Percentiles rank a stretch among this genome's conserved stretches.
Evolutionary conservation across 2,797 vertebrate genomes (phyloP).

Genomic region (Sarcophilus harrisii): DNA sequence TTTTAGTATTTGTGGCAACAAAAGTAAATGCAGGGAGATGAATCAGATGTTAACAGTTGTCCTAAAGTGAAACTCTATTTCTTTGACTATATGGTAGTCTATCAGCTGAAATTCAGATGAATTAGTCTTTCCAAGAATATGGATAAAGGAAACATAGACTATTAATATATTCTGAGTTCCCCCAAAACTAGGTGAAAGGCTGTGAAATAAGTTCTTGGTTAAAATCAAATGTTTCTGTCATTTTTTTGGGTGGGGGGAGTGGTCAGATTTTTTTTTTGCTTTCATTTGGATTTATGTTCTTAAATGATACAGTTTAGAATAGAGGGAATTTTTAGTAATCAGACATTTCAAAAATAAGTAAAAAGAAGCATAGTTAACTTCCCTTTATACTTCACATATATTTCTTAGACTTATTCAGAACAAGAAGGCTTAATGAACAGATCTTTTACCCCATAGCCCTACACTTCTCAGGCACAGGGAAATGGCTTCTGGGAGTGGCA

Average conservation of each 20-base stretch:
- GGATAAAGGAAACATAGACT: neutral
- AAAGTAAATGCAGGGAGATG: neutral
- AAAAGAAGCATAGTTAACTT: neutral
- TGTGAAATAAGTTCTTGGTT: neutral
- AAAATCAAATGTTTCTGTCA: neutral
- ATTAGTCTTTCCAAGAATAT: neutral
- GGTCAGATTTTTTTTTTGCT: neutral
- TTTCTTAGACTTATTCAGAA: neutral
- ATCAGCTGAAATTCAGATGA: neutral
- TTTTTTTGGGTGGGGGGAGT: neutral
- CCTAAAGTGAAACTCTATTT: neutral
- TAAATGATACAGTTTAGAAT: constrained; percentile 10
- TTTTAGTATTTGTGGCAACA: neutral
- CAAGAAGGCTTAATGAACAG: constrained; percentile 11
- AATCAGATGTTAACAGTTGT: neutral
- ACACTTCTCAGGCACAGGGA: constrained; percentile 7
- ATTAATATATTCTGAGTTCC: neutral
- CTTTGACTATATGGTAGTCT: neutral
- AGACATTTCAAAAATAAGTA: neutral
- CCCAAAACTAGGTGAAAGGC: constrained; percentile 17
- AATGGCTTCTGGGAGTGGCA: constrained; percentile 51
- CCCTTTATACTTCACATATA: neutral
- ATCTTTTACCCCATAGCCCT: neutral
- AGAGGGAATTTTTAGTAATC: neutral
- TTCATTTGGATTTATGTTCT: neutral